These are phyloP conservation scores for Pinna nobilis DNA, from an alignment of 1,140 invertebrate genomes.

Conservation along the genomic window DNA sequence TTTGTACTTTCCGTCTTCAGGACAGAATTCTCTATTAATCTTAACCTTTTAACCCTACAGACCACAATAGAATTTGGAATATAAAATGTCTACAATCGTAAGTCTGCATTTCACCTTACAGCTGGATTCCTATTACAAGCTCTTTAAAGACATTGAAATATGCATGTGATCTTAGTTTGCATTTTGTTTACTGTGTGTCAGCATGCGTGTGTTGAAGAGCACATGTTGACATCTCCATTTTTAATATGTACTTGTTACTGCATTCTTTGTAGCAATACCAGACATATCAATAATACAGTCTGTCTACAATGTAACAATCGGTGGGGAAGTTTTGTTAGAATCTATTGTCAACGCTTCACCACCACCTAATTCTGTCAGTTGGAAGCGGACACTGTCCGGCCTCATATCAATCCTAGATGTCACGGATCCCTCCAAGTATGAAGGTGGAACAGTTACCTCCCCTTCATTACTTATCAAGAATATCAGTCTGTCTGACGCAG, in stretches of 20 bases:
- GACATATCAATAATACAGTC: not conserved
- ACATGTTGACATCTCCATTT: not conserved
- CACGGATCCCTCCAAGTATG: slow-evolving; percentile 5
- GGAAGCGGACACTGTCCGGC: slow-evolving; percentile 9
- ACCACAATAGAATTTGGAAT: too few relatives aligned
- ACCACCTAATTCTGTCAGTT: slow-evolving; percentile 1
- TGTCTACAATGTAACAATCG: slow-evolving; percentile 22
- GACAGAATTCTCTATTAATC: too few relatives aligned
- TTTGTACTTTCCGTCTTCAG: too few relatives aligned
- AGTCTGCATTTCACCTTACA: too few relatives aligned
- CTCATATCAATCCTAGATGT: not conserved
- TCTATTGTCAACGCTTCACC: slow-evolving; percentile 27
- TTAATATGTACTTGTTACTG: not conserved
- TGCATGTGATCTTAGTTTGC: too few relatives aligned
- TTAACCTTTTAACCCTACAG: too few relatives aligned
- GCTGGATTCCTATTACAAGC: too few relatives aligned
- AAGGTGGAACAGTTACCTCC: slow-evolving; percentile 1
- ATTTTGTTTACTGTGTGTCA: not conserved
- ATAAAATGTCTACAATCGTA: too few relatives aligned
- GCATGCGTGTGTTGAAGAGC: not conserved
- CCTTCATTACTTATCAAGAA: slow-evolving; percentile 27
- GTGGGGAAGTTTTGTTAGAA: slow-evolving; percentile 19
- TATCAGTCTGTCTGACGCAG: slow-evolving; percentile 14
- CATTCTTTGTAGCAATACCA: slow-evolving; percentile 10
- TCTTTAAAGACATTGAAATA: too few relatives aligned